These are phyloP conservation scores for Limnothrissa miodon DNA, from an alignment of 2,113 vertebrate genomes.

Conservation along the genomic window DNA sequence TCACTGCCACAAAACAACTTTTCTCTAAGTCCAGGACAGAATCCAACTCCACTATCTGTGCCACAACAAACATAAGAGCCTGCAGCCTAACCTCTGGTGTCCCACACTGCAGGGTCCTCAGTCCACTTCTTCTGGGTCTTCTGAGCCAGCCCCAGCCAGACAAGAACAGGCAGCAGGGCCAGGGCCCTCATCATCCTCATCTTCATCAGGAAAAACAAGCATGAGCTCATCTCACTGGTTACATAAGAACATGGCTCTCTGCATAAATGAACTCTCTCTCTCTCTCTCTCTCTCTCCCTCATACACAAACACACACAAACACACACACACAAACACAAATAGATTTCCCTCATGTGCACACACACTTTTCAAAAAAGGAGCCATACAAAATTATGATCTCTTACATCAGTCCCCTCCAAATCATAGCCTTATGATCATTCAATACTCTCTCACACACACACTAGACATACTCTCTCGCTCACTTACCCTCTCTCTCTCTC, in stretches of 20 bases:
- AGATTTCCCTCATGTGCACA: neutral
- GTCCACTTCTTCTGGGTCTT: conserved; percentile 61
- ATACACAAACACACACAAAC: neutral
- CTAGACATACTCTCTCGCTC: too few species aligned
- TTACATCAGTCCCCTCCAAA: neutral
- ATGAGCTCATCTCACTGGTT: conserved; percentile 18
- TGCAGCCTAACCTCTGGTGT: conserved; percentile 48
- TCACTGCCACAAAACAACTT: neutral
- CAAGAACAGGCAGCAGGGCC: conserved; percentile 59
- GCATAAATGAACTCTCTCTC: conserved; percentile 18
- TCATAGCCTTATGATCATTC: neutral
- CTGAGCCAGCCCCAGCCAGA: conserved; percentile 54
- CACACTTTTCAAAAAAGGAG: neutral
- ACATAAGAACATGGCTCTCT: neutral
- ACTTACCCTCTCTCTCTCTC: neutral
- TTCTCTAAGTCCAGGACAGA: neutral
- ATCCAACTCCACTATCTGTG: neutral
- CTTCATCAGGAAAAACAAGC: conserved; percentile 37
- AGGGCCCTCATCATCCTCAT: conserved; percentile 53
- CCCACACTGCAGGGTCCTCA: conserved; percentile 50
- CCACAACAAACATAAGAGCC: neutral
- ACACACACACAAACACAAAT: neutral
- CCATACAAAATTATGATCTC: neutral
- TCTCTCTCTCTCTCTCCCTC: too few species aligned
- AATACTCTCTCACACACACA: too few species aligned